Conservation (phyloP, 1,140 invertebrate genomes). For the Sitodiplosis mosellana region DNA sequence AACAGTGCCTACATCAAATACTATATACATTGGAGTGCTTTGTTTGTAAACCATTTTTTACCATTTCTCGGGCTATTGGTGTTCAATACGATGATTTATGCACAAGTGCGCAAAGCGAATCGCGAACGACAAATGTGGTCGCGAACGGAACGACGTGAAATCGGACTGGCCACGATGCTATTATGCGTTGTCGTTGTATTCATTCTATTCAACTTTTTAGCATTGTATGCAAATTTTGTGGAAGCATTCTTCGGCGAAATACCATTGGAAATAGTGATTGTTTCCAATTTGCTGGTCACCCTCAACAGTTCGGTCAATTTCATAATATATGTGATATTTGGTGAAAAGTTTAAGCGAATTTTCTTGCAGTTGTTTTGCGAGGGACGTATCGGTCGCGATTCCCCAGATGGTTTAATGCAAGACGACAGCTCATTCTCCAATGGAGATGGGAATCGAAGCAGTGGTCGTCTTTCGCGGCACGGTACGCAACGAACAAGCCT, state of each 20-base stretch:
- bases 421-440: conserved; percentile 66
- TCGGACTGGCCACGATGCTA: conserved; percentile 82
- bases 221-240: conserved; percentile 72
- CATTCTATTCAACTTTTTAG: conserved; percentile 82
- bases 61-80: conserved; percentile 70
- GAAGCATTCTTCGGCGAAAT: conserved; percentile 53
- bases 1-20: conserved; percentile 59
- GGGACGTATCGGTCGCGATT: conserved; percentile 35
- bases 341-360: conserved; percentile 84
- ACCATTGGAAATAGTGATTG: conserved; percentile 60
- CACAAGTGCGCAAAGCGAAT: conserved; percentile 66
- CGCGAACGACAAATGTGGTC: conserved; percentile 62
- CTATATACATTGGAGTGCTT: conserved; percentile 84
- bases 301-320: conserved; percentile 96
- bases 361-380: conserved; percentile 76
- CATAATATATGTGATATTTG: conserved; percentile 92
- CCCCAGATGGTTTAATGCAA: conserved; percentile 49
- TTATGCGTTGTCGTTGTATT: conserved; percentile 87
- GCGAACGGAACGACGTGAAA: conserved; percentile 63
- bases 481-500: conserved; percentile 31
- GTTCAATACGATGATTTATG: conserved; percentile 79
- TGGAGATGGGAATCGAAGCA: conserved; percentile 35
- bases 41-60: conserved; percentile 80
- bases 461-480: conserved; percentile 43
- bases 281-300: conserved; percentile 82